phyloP scores from a whole-genome alignment of 2,113 vertebrate species.

The Ailuropoda melanoleuca region DNA sequence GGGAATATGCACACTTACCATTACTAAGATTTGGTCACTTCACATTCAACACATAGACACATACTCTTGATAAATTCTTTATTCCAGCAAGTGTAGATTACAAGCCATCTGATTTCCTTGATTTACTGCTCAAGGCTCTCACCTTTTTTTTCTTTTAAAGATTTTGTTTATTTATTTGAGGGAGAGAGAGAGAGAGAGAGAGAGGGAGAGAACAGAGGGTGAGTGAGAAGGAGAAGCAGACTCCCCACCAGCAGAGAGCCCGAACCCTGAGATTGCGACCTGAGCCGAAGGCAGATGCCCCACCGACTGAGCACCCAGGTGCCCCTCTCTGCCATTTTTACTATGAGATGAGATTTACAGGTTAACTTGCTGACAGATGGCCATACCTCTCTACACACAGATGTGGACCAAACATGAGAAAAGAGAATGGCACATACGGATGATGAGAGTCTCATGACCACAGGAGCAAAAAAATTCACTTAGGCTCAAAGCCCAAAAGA shows the following conservation, averaged over 20 bases:
- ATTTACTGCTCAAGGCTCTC: not conserved
- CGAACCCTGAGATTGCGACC: too few species aligned
- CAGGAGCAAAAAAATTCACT: not conserved
- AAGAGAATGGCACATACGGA: not conserved
- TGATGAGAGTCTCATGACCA: not conserved
- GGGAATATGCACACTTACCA: not conserved
- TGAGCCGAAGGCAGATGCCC: too few species aligned
- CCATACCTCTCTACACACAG: not conserved
- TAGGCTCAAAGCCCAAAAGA: not conserved
- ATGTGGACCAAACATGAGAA: not conserved
- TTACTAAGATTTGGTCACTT: not conserved
- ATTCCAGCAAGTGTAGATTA: not conserved
- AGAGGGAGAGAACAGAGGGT: too few species aligned
- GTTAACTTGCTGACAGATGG: not conserved
- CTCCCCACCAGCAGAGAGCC: too few species aligned
- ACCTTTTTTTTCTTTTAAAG: fast-evolving
- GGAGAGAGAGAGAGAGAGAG: too few species aligned
- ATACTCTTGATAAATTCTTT: not conserved
- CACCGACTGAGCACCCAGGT: too few species aligned
- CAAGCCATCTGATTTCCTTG: not conserved
- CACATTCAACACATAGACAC: not conserved
- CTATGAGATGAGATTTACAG: not conserved
- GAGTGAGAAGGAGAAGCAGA: too few species aligned
- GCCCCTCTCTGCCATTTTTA: not conserved
- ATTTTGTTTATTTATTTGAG: too few species aligned